Percentiles rank a stretch among this genome's conserved stretches.
Conservation (phyloP, 2,888 invertebrate species). For the Caenorhabditis panamensis region DNA sequence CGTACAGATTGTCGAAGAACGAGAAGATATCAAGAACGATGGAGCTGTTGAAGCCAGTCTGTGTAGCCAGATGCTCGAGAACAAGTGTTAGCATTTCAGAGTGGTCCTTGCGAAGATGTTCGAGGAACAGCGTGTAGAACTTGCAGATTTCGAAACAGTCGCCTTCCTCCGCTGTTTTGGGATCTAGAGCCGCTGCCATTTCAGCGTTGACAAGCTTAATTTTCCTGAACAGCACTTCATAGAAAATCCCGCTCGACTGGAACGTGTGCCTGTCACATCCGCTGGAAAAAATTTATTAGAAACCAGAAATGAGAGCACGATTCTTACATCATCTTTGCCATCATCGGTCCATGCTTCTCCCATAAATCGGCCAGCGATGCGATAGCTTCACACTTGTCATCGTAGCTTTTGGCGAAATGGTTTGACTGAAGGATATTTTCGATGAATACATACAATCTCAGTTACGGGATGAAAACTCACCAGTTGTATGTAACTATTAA, state of each 20-base stretch:
- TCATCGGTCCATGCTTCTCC: constrained; percentile 22
- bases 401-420: not conserved
- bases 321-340: constrained; percentile 24
- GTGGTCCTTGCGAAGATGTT: constrained; percentile 35
- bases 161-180: constrained; percentile 25
- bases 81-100: constrained; percentile 11
- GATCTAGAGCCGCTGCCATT: constrained; percentile 26
- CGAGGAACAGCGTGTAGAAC: constrained; percentile 41
- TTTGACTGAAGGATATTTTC: constrained; percentile 3
- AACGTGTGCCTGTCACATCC: not conserved
- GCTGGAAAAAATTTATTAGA: not conserved
- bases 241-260: constrained; percentile 22
- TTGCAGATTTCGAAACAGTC: constrained; percentile 48
- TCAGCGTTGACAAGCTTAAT: constrained; percentile 15
- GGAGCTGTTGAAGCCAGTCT: constrained; percentile 24
- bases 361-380: constrained; percentile 12
- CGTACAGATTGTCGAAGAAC: constrained; percentile 40
- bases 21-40: constrained; percentile 31
- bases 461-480: not conserved
- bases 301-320: not conserved
- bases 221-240: constrained; percentile 33
- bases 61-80: constrained; percentile 5
- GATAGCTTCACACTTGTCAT: not conserved
- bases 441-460: too few relatives aligned
- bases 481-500: constrained; percentile 12